These are phyloP conservation scores for Gari tellinella DNA, from an alignment of 2,888 invertebrate genomes.

Conservation along the genomic window DNA sequence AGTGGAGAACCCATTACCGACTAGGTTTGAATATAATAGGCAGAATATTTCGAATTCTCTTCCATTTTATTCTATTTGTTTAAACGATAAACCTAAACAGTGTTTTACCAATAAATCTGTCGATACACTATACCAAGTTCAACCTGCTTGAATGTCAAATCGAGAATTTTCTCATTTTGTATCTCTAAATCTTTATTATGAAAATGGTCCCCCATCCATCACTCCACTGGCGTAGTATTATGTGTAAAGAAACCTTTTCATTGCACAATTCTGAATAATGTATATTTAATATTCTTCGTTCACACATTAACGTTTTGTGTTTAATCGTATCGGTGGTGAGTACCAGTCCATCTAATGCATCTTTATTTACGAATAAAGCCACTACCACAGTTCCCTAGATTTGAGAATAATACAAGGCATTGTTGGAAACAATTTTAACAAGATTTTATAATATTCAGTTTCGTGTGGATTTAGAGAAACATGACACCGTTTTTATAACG, in stretches of 20 bases:
- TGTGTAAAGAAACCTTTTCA: constrained; percentile 12
- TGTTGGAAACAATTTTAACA: constrained; percentile 30
- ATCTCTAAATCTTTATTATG: constrained; percentile 14
- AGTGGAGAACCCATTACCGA: no score
- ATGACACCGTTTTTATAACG: constrained; percentile 12
- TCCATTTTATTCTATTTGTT: no score
- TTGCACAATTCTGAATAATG: constrained; percentile 7
- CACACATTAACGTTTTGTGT: constrained; percentile 21
- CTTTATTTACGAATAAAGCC: constrained; percentile 16
- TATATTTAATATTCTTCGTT: constrained; percentile 18
- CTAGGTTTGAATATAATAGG: no score
- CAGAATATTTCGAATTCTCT: no score
- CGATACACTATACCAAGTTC: no score
- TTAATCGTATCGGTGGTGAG: constrained; percentile 9
- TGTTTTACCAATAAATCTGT: no score
- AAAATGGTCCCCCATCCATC: constrained; percentile 2
- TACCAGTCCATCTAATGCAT: constrained; percentile 5
- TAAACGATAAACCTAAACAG: no score
- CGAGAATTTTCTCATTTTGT: neutral
- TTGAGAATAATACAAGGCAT: constrained; percentile 12
- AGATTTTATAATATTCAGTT: constrained; percentile 26
- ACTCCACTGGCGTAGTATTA: neutral
- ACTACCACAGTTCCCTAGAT: neutral
- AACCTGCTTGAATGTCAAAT: neutral
- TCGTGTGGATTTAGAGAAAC: constrained; percentile 11